A percentile compares a stretch with the other conserved stretches of the same genome.
These are phyloP conservation scores for Centropus bengalensis DNA, from an alignment of 2,113 vertebrate genomes.

Conservation along the genomic window DNA sequence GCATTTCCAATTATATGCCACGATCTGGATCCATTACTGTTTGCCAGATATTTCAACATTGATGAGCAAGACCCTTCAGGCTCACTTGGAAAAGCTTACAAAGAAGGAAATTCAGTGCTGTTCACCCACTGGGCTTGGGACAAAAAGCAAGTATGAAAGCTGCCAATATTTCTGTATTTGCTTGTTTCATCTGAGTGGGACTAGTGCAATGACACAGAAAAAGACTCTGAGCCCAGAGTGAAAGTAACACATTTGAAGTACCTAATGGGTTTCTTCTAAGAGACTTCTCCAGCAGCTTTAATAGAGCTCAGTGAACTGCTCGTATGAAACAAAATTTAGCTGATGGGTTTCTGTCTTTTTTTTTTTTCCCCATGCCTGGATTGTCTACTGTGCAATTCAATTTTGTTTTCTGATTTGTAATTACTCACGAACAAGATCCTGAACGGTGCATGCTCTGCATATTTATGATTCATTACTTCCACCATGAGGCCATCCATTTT, in stretches of 20 bases:
- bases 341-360: not conserved
- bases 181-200: slow-evolving; percentile 58
- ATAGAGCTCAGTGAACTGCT: slow-evolving; percentile 44
- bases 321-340: not conserved
- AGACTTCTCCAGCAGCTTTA: slow-evolving; percentile 51
- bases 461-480: not conserved
- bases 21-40: slow-evolving; percentile 25
- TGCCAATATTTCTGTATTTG: slow-evolving; percentile 66
- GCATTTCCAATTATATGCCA: slow-evolving; percentile 41
- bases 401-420: slow-evolving; percentile 15
- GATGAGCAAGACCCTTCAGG: slow-evolving; percentile 57
- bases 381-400: not conserved
- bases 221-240: slow-evolving; percentile 47
- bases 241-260: slow-evolving; percentile 67
- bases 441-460: rapidly evolving
- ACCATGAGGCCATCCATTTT: not conserved
- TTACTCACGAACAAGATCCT: not conserved
- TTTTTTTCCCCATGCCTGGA: not conserved
- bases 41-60: slow-evolving; percentile 61
- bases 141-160: slow-evolving; percentile 45
- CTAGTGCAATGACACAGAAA: slow-evolving; percentile 63
- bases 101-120: slow-evolving; percentile 38
- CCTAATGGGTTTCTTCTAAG: slow-evolving; percentile 59
- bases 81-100: slow-evolving; percentile 65
- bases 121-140: slow-evolving; percentile 26